Conservation (phyloP, 2,797 vertebrate species). For the Cyclura pinguis region DNA sequence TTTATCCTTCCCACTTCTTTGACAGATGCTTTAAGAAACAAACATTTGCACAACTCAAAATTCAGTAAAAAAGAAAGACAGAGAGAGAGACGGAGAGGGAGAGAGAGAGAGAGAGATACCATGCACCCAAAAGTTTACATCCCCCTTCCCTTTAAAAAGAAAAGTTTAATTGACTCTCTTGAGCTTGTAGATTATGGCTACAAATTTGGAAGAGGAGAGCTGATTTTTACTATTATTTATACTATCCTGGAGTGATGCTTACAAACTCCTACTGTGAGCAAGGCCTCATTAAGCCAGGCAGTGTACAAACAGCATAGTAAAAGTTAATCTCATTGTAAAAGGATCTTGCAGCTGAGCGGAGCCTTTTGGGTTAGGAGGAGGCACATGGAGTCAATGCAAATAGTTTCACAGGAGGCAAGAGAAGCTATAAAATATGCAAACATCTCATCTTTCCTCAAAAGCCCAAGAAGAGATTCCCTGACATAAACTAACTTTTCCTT, state of each 20-base stretch:
- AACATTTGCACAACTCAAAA: not conserved
- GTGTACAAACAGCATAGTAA: slow-evolving; percentile 19
- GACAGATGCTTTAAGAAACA: not conserved
- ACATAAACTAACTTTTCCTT: not conserved
- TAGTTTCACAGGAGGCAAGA: not conserved
- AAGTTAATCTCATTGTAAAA: slow-evolving; percentile 43
- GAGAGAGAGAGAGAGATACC: not conserved
- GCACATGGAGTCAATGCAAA: slow-evolving; percentile 9
- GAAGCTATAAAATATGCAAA: not conserved
- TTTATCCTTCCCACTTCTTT: not conserved
- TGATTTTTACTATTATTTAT: slow-evolving; percentile 15
- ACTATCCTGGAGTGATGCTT: slow-evolving; percentile 24
- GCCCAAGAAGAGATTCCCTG: not conserved
- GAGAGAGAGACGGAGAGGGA: no score
- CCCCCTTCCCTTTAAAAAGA: no score
- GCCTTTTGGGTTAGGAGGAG: slow-evolving; percentile 8
- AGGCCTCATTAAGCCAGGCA: slow-evolving; percentile 25
- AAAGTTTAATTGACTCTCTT: slow-evolving; percentile 14
- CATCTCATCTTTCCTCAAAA: not conserved
- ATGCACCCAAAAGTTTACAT: not conserved
- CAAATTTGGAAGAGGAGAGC: slow-evolving; percentile 20
- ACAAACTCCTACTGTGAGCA: not conserved
- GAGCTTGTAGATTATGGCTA: slow-evolving; percentile 9
- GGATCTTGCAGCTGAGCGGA: not conserved
- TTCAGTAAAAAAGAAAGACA: not conserved